Conservation (phyloP, 2,888 invertebrate genomes). For the Drosophila histrio region DNA sequence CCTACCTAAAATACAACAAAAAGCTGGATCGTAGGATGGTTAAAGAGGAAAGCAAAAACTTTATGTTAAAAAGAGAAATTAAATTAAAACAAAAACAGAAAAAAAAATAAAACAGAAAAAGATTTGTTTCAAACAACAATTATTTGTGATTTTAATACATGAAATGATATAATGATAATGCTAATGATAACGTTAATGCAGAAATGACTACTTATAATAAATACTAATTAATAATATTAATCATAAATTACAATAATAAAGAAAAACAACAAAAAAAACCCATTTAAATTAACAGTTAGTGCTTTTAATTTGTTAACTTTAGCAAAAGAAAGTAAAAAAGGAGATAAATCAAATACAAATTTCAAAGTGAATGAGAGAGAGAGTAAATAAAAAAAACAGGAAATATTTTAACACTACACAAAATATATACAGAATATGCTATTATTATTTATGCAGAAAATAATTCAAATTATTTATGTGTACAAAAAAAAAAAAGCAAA, state of each 20-base stretch:
- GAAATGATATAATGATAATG: constrained; percentile 57
- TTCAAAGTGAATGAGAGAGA: background rate
- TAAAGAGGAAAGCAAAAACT: constrained; percentile 1
- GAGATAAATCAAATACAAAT: background rate
- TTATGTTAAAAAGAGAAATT: constrained; percentile 13
- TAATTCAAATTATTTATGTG: constrained; percentile 69
- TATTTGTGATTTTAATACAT: constrained; percentile 75
- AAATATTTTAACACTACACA: constrained; percentile 44
- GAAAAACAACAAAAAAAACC: constrained; percentile 3
- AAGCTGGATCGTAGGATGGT: background rate
- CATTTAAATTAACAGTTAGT: constrained; percentile 43
- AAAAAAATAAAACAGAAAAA: constrained; percentile 88
- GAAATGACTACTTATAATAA: constrained; percentile 62
- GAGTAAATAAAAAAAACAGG: constrained; percentile 18
- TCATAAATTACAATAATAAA: constrained; percentile 52
- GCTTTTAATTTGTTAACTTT: constrained; percentile 68
- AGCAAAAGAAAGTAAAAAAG: constrained; percentile 5
- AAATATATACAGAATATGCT: constrained; percentile 35
- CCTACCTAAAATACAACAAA: constrained; percentile 17
- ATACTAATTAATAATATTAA: constrained; percentile 43
- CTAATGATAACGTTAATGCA: constrained; percentile 48
- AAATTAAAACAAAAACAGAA: constrained; percentile 15
- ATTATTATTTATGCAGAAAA: constrained; percentile 62
- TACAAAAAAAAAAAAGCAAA: constrained; percentile 44
- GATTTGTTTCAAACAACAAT: constrained; percentile 76